Conservation (phyloP, 1,140 invertebrate species). For the Tetramorium parvispinum region DNA sequence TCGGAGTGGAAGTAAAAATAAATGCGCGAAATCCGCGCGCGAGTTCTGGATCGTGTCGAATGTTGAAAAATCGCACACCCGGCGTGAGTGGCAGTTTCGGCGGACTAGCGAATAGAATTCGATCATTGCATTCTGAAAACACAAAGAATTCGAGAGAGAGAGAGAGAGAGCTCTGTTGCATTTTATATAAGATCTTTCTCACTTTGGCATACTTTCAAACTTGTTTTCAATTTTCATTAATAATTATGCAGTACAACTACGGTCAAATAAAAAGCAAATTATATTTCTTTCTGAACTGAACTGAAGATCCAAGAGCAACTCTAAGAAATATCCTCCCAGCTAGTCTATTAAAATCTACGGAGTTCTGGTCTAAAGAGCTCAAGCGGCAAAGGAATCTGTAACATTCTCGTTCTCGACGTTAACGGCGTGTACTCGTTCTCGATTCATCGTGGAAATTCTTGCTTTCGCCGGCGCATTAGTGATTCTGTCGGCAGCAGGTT, state of each 20-base stretch:
- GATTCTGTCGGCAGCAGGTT: conserved; percentile 14
- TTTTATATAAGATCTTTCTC: conserved; percentile 19
- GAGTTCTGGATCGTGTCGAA: conserved; percentile 16
- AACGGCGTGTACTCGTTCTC: not conserved
- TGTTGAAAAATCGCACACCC: conserved; percentile 51
- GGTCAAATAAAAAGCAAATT: conserved; percentile 6
- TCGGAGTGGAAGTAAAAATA: conserved; percentile 5
- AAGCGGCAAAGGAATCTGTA: conserved; percentile 40
- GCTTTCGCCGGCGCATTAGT: conserved; percentile 9
- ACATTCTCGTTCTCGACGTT: conserved; percentile 21
- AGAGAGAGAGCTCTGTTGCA: not conserved
- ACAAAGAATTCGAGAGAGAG: not conserved
- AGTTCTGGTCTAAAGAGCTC: conserved; percentile 35
- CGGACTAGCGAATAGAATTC: conserved; percentile 20
- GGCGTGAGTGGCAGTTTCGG: conserved; percentile 38
- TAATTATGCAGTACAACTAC: conserved; percentile 2
- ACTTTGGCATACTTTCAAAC: not conserved
- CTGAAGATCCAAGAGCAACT: conserved; percentile 10
- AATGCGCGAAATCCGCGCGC: conserved; percentile 48
- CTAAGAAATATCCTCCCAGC: conserved; percentile 46
- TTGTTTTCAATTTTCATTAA: not conserved
- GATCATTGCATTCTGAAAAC: conserved; percentile 31
- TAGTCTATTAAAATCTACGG: conserved; percentile 37
- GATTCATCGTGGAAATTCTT: conserved; percentile 45
- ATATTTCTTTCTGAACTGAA: not conserved